These are phyloP conservation scores for Drosophila subsilvestris DNA, from an alignment of 2,888 invertebrate genomes.

Conservation along the genomic window DNA sequence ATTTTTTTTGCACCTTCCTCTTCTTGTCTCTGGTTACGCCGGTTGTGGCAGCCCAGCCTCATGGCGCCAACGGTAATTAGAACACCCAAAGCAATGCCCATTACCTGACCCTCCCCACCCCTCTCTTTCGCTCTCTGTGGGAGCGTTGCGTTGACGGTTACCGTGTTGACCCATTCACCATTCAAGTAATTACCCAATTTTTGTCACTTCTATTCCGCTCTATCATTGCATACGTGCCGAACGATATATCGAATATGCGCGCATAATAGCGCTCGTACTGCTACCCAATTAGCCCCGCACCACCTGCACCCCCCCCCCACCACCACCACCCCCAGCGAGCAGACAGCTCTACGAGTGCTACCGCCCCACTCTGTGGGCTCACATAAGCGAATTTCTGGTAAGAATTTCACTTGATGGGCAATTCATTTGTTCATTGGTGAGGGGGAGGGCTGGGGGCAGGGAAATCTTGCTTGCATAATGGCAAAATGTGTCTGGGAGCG, in stretches of 20 bases:
- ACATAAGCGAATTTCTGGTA: conserved; percentile 29
- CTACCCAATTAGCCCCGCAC: conserved; percentile 17
- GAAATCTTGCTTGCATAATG: conserved; percentile 44
- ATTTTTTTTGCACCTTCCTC: conserved; percentile 27
- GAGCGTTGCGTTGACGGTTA: conserved; percentile 15
- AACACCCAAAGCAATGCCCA: conserved; percentile 32
- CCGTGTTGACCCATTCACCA: conserved; percentile 33
- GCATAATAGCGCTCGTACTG: conserved; percentile 41
- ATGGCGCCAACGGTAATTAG: conserved; percentile 65
- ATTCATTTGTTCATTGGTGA: conserved; percentile 31
- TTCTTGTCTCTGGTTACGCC: conserved; percentile 53
- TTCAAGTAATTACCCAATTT: conserved; percentile 43
- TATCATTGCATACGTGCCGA: conserved; percentile 42
- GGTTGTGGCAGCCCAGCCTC: conserved; percentile 58
- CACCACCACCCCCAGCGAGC: background rate
- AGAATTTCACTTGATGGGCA: conserved; percentile 36
- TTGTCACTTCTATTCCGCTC: conserved; percentile 27
- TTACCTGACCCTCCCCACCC: background rate
- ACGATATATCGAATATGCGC: conserved; percentile 37
- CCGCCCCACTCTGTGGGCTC: conserved; percentile 1
- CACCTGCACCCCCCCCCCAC: background rate
- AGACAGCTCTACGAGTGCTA: no score
- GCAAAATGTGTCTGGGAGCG: conserved; percentile 18
- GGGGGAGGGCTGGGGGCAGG: no score
- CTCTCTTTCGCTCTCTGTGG: background rate